Base-by-base conservation (phyloP, 2,888 invertebrate genomes). In the Opisthograptis luteolata region DNA sequence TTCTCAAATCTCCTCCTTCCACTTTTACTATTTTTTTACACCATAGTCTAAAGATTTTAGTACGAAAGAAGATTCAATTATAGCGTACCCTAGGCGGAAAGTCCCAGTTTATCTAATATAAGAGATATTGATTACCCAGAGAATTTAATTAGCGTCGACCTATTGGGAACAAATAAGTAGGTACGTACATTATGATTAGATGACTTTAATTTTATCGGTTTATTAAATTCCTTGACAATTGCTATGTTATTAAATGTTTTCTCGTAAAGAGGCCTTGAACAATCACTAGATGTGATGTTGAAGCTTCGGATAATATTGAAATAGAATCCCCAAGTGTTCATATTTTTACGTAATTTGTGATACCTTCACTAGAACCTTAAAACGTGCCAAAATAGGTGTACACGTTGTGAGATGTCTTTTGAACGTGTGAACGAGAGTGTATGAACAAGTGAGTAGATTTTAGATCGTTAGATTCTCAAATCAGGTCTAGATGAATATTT, bases 161-260 rank as follows among this genome's bases (percentile, higher is more conserved):
- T 79, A 64, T 77, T 74, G 83, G 83, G 83, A 83, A 73, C 83
- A 84, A 83, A 71, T 73, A 72, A 50, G 58, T 73, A 72, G 48
- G 58, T 57, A 60, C 55, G 56, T 60, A 62, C 58, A 55, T 63
- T 54, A 57, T 53, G 48, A 55, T 55, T n/a, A 62, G 48, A 46
- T 48, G 51, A 57, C 48, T 55, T 55, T 36, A 19, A 27, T 49
- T 57, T 49, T 36, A 51, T 47, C 31, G 43, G 53, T 51, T 60
- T 51, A 45, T 58, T 48, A 53, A 42, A 57, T 55, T 51, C 47
- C 51, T 55, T 50, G 32, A 36, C 30, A 34, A 53, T 55, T 55
- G 54, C 58, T 64, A 60, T 58, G 58, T 60, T 68, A 62, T 60
- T 60, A 54, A 37, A 47, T 43, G 41, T 53, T 60, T 43, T 20